phyloP scores from a whole-genome alignment of 2,113 vertebrate species.

The Atrichornis clamosus region DNA sequence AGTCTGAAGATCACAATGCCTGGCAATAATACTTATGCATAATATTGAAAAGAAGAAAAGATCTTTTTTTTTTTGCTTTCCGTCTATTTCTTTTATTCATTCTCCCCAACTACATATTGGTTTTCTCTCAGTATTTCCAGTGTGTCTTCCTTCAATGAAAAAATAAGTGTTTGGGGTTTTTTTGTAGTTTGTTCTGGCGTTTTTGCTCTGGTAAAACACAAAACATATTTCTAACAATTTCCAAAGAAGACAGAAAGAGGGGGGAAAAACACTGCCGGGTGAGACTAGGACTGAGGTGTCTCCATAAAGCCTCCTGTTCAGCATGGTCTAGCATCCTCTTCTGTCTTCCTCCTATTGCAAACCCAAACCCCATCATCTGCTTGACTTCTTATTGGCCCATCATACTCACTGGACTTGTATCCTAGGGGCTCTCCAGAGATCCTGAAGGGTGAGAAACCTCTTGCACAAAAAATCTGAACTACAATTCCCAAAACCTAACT shows the following conservation, averaged over 20 bases:
- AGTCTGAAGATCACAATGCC: neutral
- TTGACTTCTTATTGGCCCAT: neutral
- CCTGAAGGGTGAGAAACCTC: neutral
- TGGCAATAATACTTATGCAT: neutral
- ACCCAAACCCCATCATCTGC: neutral
- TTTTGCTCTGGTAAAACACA: neutral
- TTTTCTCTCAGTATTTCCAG: neutral
- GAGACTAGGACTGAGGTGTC: neutral
- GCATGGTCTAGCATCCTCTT: neutral
- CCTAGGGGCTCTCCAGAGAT: neutral
- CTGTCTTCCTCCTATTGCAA: neutral
- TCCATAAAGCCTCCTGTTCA: neutral
- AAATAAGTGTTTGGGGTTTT: neutral
- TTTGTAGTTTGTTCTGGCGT: fast-evolving
- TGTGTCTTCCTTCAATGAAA: neutral
- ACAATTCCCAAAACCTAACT: neutral
- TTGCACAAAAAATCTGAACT: neutral
- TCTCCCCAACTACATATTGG: neutral
- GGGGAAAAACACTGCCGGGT: neutral
- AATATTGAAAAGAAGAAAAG: neutral
- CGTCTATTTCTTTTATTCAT: neutral
- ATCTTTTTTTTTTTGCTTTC: neutral
- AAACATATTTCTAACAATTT: neutral
- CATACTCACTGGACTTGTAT: neutral
- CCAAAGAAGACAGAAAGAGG: neutral